phyloP scores from a whole-genome alignment of 2,888 invertebrate species.

The Eupithecia subumbrata region DNA sequence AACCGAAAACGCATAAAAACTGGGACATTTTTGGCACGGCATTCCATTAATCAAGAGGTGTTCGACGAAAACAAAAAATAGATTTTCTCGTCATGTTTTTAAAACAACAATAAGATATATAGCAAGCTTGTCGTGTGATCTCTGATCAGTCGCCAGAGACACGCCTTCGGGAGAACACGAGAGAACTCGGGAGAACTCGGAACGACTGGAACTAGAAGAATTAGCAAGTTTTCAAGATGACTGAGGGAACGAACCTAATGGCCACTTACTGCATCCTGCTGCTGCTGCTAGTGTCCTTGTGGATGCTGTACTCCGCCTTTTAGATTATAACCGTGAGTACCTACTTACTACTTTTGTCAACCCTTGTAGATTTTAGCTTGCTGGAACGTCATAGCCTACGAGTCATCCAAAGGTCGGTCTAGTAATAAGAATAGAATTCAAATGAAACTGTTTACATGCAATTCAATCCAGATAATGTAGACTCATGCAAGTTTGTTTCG shows the following conservation, averaged over 20 bases:
- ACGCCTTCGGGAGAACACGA: conserved; percentile 55
- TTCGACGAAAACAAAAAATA: conserved; percentile 66
- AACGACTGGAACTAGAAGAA: not conserved
- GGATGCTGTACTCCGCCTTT: conserved; percentile 87
- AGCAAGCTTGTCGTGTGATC: conserved; percentile 57
- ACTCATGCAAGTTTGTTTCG: too few species aligned
- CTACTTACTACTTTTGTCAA: not conserved
- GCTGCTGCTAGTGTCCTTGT: conserved; percentile 85
- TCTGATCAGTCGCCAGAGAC: conserved; percentile 65
- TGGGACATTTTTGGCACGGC: conserved; percentile 46
- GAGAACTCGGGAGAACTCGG: conserved; percentile 12
- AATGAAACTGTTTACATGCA: not conserved
- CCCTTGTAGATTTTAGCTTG: not conserved
- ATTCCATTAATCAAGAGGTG: conserved; percentile 65
- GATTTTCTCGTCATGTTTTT: conserved; percentile 60
- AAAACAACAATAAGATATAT: conserved; percentile 58
- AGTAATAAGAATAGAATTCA: conserved; percentile 10
- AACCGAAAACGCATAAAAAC: conserved; percentile 30
- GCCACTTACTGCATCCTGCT: conserved; percentile 88
- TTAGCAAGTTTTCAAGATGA: conserved; percentile 34
- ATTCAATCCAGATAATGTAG: not conserved
- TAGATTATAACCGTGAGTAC: conserved; percentile 60
- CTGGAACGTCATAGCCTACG: not conserved
- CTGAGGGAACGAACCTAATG: conserved; percentile 86
- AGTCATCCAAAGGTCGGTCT: conserved; percentile 1